Base-by-base conservation (phyloP, 2,797 vertebrate genomes). In the Karalla daura region DNA sequence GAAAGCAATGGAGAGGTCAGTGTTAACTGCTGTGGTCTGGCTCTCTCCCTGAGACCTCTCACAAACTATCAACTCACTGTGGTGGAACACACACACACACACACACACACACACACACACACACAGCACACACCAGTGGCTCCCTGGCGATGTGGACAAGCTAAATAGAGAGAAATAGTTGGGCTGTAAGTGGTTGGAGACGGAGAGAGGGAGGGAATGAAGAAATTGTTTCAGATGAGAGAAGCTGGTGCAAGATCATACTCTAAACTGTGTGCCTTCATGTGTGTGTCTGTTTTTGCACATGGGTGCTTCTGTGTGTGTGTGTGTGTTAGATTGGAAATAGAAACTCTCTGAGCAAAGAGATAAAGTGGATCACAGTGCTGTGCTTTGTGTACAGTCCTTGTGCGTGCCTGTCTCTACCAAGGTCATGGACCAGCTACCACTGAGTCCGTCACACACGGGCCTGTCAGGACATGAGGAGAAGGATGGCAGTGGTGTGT, bases 11-110 rank as follows among this genome's bases (percentile, higher is more conserved):
- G 70, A 74, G 69, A 82, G 84, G 86, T 89, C 87, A 85, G 66
- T 85, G 86, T 89, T 89, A 90, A 91, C 83, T 73, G 81, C 71
- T 69, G 61, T 65, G 78, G 73, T 80, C 85, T 81, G 73, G 74
- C 69, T 85, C 73, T 76, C 84, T 89, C 83, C 70, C 77, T 61
- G 46, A 84, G 83, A 88, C 88, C 86, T 80, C 80, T 90, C 84
- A 81, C 84, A 84, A 72, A 77, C 68, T 80, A 85, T 86, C 80
- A 86, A 64, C 65, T 74, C 81, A 83, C 66, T 79, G 63, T 72
- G 61, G 61, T 75, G 46, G 65, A 78, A 76, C 62, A 45, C 68
- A 60, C 53, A 67, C 45, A 65, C 54, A 43, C 37, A 14, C 18
- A 41, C 25, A 18, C 37, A 44, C 37, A 25, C 13, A 59, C 28